Evolutionary conservation across 2,888 invertebrate genomes (phyloP).

Genomic region (Oxycera nigricornis): DNA sequence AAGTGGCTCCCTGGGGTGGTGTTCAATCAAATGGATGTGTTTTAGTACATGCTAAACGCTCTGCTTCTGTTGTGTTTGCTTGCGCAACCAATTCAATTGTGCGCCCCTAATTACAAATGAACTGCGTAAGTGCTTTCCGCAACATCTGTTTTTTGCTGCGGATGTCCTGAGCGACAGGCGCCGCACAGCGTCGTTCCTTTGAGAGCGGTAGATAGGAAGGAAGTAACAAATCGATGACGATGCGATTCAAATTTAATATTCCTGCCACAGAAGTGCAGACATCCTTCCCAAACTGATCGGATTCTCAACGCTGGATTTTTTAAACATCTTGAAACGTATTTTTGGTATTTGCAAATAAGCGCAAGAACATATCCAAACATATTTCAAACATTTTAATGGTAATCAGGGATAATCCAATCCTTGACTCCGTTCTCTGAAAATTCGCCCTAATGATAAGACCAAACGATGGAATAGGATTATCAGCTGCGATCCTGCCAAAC

Average conservation of each 20-base stretch:
- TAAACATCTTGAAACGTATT: background rate
- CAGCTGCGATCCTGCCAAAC: background rate
- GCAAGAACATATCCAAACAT: slow-evolving; percentile 36
- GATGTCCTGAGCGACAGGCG: slow-evolving; percentile 11
- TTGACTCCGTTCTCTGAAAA: background rate
- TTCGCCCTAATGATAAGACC: slow-evolving; percentile 27
- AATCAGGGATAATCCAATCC: slow-evolving; percentile 44
- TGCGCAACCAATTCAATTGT: slow-evolving; percentile 27
- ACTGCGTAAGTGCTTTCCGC: slow-evolving; percentile 7
- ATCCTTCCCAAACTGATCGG: no score
- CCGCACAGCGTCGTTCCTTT: slow-evolving; percentile 16
- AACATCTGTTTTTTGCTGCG: slow-evolving; percentile 30
- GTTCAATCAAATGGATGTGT: no score
- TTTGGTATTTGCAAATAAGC: background rate
- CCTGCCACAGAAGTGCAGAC: no score
- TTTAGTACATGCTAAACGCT: slow-evolving; percentile 7
- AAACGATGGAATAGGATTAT: slow-evolving; percentile 24
- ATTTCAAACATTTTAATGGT: slow-evolving; percentile 44
- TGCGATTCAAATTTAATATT: no score
- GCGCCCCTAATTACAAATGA: slow-evolving; percentile 28
- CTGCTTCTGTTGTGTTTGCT: no score
- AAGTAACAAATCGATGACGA: background rate
- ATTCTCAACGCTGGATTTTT: no score
- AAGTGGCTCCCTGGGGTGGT: slow-evolving; percentile 35
- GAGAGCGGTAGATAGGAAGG: no score